These are phyloP conservation scores for Seriola dumerili DNA, from an alignment of 2,113 vertebrate species.

Conservation along the genomic window DNA sequence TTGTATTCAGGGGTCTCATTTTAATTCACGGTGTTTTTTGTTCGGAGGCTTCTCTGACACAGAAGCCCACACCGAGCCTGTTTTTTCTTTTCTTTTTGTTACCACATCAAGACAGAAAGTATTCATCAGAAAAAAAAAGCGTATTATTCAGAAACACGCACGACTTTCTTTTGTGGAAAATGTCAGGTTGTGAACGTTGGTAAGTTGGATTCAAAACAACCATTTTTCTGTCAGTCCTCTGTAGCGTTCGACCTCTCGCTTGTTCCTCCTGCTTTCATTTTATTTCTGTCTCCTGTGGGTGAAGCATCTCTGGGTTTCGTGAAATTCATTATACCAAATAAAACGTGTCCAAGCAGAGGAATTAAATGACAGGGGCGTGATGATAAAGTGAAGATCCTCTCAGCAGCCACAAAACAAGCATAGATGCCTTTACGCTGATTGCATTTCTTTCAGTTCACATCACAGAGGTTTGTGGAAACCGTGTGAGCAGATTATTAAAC, in stretches of 20 bases:
- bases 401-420: too few relatives aligned
- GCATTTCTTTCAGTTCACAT: too few relatives aligned
- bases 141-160: slow-evolving; percentile 5
- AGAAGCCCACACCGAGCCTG: not conserved
- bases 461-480: too few relatives aligned
- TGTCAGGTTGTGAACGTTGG: not conserved
- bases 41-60: slow-evolving; percentile 4
- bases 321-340: not conserved
- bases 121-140: not conserved
- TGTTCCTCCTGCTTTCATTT: slow-evolving; percentile 1
- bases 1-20: slow-evolving; percentile 4
- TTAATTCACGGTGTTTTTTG: slow-evolving; percentile 15
- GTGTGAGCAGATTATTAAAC: too few relatives aligned
- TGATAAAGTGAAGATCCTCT: too few relatives aligned
- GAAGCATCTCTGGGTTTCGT: not conserved
- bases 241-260: not conserved
- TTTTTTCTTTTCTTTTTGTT: not conserved
- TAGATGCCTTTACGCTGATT: too few relatives aligned
- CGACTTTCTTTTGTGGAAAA: not conserved
- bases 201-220: not conserved
- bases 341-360: not conserved
- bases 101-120: slow-evolving; percentile 17
- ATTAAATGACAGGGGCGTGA: not conserved
- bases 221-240: not conserved
- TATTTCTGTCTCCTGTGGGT: not conserved